A percentile compares a stretch with the other conserved stretches of the same genome.
Conservation (phyloP, 2,797 vertebrate genomes). For the Rhabdomys pumilio region DNA sequence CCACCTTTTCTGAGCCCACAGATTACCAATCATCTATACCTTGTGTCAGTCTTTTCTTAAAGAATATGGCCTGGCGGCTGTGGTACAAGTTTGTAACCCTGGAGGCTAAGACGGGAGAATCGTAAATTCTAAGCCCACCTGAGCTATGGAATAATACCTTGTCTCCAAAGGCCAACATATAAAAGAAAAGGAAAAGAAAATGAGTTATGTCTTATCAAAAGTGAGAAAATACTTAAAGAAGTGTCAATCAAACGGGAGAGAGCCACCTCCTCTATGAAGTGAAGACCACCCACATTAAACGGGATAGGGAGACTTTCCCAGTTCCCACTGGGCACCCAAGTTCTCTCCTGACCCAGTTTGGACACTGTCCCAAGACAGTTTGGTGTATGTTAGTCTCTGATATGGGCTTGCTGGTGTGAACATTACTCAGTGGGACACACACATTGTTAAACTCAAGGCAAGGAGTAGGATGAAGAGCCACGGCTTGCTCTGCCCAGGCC, state of each 20-base stretch:
- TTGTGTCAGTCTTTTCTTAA: not conserved
- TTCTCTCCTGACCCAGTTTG: not conserved
- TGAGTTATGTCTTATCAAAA: not conserved
- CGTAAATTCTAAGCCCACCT: not conserved
- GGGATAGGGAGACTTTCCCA: not conserved
- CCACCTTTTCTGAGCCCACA: not conserved
- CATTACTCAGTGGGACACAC: not conserved
- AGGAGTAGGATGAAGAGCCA: not conserved
- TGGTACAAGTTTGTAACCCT: not conserved
- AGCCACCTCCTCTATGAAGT: not conserved
- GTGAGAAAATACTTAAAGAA: not conserved
- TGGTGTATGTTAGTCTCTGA: accelerated
- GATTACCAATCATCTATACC: not conserved
- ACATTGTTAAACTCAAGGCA: not conserved
- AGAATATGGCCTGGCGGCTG: not conserved
- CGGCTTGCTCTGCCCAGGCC: too few relatives aligned
- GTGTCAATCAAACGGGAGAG: not conserved
- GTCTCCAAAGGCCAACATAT: not conserved
- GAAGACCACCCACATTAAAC: not conserved
- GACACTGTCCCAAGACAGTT: not conserved
- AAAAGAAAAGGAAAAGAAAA: not conserved
- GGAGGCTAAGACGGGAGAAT: not conserved
- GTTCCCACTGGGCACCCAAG: not conserved
- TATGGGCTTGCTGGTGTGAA: accelerated
- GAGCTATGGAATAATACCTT: not conserved